Conservation (phyloP, 2,797 vertebrate genomes). For the Bryconaethiops microstoma region DNA sequence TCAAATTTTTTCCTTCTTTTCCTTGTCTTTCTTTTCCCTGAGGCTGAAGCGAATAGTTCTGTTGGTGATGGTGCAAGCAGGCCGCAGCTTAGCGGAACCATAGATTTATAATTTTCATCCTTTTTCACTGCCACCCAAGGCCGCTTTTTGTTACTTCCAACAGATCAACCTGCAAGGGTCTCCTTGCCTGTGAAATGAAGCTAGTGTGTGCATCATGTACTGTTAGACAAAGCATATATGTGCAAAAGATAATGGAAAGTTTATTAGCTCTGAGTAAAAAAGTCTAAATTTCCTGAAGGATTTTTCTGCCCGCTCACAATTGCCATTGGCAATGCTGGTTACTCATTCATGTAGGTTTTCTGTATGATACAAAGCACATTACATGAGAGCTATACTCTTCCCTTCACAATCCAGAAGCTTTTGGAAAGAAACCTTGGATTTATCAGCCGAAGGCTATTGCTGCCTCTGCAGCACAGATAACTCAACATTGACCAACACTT, state of each 20-base stretch:
- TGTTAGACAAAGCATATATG: conserved; percentile 50
- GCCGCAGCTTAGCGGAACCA: conserved; percentile 50
- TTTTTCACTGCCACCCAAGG: conserved; percentile 50
- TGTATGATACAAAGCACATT: conserved; percentile 65
- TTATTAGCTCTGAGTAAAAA: conserved; percentile 56
- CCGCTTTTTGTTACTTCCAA: conserved; percentile 22
- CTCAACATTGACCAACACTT: conserved; percentile 19
- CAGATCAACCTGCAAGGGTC: conserved; percentile 65
- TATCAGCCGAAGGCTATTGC: conserved; percentile 31
- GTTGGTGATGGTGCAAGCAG: conserved; percentile 53
- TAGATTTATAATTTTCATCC: conserved; percentile 65
- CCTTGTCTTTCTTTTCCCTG: conserved; percentile 28
- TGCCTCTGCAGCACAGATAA: conserved; percentile 27
- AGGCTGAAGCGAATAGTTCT: conserved; percentile 43
- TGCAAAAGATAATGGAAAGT: conserved; percentile 66
- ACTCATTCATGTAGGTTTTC: conserved; percentile 72
- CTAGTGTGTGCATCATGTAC: conserved; percentile 68
- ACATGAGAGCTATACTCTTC: conserved; percentile 51
- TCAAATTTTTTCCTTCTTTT: conserved; percentile 58
- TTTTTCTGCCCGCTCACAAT: neutral
- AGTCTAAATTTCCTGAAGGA: conserved; percentile 54
- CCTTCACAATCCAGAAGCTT: conserved; percentile 51
- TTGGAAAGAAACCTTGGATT: conserved; percentile 40
- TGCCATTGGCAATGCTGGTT: conserved; percentile 51
- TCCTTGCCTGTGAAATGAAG: conserved; percentile 62